Evolutionary conservation across 2,888 invertebrate genomes (phyloP).

Genomic region (Cerastoderma edule): DNA sequence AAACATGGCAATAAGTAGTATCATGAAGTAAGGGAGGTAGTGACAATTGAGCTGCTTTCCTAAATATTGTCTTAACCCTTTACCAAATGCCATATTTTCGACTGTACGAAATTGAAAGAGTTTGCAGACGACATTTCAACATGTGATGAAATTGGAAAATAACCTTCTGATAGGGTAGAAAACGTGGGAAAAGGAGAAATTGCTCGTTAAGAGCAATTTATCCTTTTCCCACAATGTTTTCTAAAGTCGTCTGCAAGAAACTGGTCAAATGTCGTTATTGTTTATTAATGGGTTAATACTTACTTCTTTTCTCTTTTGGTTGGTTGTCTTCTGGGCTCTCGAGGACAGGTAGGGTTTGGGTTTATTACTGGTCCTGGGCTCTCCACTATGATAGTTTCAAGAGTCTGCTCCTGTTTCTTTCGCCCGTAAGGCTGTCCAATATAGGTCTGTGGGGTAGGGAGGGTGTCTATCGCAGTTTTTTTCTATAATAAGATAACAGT

Average conservation of each 20-base stretch:
- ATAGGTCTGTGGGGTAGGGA: not conserved
- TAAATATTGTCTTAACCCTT: too few relatives aligned
- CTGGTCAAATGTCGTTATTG: not conserved
- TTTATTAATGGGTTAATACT: too few relatives aligned
- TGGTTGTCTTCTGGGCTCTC: conserved; percentile 49
- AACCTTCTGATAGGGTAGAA: too few relatives aligned
- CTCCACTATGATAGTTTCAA: conserved; percentile 75
- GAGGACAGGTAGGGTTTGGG: conserved; percentile 70
- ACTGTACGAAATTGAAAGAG: too few relatives aligned
- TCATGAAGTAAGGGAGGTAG: too few relatives aligned
- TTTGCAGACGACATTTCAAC: too few relatives aligned
- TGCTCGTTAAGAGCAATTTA: not conserved
- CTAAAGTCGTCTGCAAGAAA: not conserved
- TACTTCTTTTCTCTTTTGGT: conserved; percentile 22
- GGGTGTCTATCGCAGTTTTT: conserved; percentile 30
- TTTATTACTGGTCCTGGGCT: conserved; percentile 79
- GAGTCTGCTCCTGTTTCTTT: conserved; percentile 21
- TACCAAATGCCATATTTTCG: too few relatives aligned
- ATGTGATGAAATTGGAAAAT: too few relatives aligned
- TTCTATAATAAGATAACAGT: not conserved
- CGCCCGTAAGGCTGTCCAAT: conserved; percentile 9
- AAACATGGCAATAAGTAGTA: too few relatives aligned
- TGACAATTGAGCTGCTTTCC: too few relatives aligned
- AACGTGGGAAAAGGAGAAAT: not conserved
- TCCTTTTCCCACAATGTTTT: not conserved